Conservation (phyloP, 2,888 invertebrate species). For the Pseudococcus jackbeardsleyi region DNA sequence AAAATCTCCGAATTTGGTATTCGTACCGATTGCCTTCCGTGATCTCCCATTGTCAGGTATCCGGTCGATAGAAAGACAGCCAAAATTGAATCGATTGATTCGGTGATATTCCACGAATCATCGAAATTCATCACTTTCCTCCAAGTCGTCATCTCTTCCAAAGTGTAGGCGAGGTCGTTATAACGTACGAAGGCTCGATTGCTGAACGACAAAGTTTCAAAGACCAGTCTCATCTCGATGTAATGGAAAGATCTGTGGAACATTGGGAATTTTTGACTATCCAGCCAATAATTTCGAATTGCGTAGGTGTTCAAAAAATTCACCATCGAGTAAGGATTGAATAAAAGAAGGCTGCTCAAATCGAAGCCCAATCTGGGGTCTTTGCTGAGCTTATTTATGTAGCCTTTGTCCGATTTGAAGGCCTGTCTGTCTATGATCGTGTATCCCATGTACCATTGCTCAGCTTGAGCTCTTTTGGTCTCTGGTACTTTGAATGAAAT, state of each 20-base stretch:
- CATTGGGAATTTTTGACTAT: conserved; percentile 3
- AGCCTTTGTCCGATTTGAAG: neutral
- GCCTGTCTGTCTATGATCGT: neutral
- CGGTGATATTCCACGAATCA: neutral
- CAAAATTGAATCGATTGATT: neutral
- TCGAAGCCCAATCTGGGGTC: neutral
- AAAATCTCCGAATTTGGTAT: neutral
- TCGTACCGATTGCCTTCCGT: neutral
- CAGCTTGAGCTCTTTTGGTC: neutral
- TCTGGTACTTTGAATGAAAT: neutral
- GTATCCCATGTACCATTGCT: neutral
- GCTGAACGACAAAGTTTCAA: neutral
- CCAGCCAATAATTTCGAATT: neutral
- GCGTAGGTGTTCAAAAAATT: neutral
- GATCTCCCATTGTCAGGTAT: neutral
- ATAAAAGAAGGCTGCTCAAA: neutral
- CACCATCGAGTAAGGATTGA: neutral
- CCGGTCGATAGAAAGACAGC: neutral
- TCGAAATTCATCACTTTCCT: conserved; percentile 5
- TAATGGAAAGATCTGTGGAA: neutral
- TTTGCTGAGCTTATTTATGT: neutral
- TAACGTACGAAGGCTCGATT: neutral
- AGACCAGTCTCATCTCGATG: neutral
- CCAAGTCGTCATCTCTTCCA: neutral
- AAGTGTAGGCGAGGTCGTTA: neutral